A percentile compares a stretch with the other conserved stretches of the same genome.
Evolutionary conservation across 2,888 invertebrate genomes (phyloP).

Genomic region (Rhagophthalmus giganteus): DNA sequence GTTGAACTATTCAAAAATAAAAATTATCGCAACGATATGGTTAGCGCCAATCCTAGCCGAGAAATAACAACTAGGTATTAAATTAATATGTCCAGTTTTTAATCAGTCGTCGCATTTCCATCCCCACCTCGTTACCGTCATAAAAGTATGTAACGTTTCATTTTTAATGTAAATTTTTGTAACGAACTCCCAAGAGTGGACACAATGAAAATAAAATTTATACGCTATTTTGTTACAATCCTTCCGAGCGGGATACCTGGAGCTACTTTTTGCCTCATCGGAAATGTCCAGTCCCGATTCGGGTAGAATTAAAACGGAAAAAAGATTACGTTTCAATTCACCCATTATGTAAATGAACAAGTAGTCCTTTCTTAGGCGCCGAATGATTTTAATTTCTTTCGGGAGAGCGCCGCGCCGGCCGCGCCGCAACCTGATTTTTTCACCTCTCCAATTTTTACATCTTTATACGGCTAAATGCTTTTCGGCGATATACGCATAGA

Average conservation of each 20-base stretch:
- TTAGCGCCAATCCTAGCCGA: too few relatives aligned
- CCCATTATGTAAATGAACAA: constrained; percentile 19
- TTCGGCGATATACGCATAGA: constrained; percentile 4
- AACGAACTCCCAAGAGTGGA: constrained; percentile 27
- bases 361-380: neutral
- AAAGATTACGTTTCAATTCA: constrained; percentile 48
- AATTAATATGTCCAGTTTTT: too few relatives aligned
- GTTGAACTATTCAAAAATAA: too few relatives aligned
- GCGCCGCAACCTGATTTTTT: too few relatives aligned
- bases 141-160: constrained; percentile 14
- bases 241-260: constrained; percentile 34
- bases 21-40: too few relatives aligned
- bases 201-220: constrained; percentile 45
- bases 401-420: too few relatives aligned
- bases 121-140: neutral
- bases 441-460: constrained; percentile 1
- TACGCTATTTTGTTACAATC: constrained; percentile 48
- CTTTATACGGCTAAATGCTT: constrained; percentile 2
- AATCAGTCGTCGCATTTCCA: neutral
- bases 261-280: constrained; percentile 41
- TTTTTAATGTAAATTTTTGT: constrained; percentile 24
- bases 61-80: too few relatives aligned
- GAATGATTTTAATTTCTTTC: neutral
- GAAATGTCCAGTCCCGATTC: constrained; percentile 52
- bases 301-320: constrained; percentile 45